These are phyloP conservation scores for Urocolius indicus DNA, from an alignment of 2,113 vertebrate genomes.

Conservation along the genomic window DNA sequence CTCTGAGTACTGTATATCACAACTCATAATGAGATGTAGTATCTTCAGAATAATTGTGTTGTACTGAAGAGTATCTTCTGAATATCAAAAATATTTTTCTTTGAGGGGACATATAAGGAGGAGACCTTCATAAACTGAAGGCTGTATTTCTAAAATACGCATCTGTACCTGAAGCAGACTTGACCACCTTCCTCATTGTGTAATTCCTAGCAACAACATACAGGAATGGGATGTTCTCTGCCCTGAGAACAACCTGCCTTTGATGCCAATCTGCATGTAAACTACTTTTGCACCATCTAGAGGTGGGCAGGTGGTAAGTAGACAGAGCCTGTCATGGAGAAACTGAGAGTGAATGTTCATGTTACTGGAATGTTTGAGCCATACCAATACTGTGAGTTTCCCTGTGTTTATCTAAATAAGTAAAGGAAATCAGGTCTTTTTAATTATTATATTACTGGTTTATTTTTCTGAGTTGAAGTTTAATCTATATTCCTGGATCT, in stretches of 20 bases:
- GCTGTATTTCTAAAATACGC: not conserved
- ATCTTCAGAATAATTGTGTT: constrained; percentile 10
- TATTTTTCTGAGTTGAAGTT: not conserved
- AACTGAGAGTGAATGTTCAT: not conserved
- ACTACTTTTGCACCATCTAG: not conserved
- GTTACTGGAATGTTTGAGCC: not conserved
- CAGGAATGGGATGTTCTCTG: not conserved
- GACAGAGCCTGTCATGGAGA: not conserved
- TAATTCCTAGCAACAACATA: not conserved
- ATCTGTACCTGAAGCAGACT: not conserved
- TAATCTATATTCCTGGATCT: not conserved
- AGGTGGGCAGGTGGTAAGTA: not conserved
- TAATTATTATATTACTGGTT: not conserved
- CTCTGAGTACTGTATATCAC: constrained; percentile 7
- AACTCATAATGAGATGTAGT: not conserved
- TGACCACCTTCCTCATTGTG: not conserved
- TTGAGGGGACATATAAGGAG: not conserved
- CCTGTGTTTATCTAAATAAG: not conserved
- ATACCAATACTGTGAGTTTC: not conserved
- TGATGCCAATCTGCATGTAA: not conserved
- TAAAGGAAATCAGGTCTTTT: not conserved
- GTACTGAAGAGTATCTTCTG: constrained; percentile 11
- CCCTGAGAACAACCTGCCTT: not conserved
- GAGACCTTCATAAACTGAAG: not conserved
- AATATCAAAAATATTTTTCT: constrained; percentile 19